Base-by-base conservation (phyloP, 2,888 invertebrate species). In the Ochropleura leucogaster region DNA sequence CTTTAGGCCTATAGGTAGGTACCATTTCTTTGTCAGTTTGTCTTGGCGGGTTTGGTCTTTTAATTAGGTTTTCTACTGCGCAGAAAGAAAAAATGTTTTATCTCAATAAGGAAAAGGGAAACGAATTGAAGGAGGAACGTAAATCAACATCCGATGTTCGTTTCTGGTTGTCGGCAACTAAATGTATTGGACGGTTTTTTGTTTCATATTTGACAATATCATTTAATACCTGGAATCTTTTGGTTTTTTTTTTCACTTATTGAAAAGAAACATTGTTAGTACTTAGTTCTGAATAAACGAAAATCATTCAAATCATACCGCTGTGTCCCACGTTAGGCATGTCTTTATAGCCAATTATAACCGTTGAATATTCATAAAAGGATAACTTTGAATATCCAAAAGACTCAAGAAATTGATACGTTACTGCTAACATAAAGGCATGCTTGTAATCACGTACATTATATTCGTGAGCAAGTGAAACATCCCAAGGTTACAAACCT, bases 71-170 rank as follows among this genome's bases (percentile, higher is more conserved):
- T 51, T 20, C 62, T 62, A 55, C 73, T 30, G 57, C 49, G 57
- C 9, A 64, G 55, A 65, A 75, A 68, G 62, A 74, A 77, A 85
- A 60, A 46, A n/a, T 70, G 66, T 77, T 80, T 76, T 80, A 87
- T 84, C 78, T 84, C 66, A 81, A 81, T 68, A 75, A 49, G 75
- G 72, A 85, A 83, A 79, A 16, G 60, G 76, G 74, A 87, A 87
- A 68, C 66, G 73, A 82, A 72, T 62, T 63, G 76, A 72, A 72
- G 46, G 65, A 59, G 69, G 74, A 80, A 65, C 73, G 72, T 80
- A 78, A 82, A 82, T 82, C 82, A 79, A 84, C 79, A 79, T 85
- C 82, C 77, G 80, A 82, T 82, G 82, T 80, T 76, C 79, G 62
- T 73, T 72, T 80, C 71, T 72, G 72, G 55, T 55, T 65, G 69